Evolutionary conservation across 2,888 invertebrate species (phyloP).

Genomic region (Chrysomela aeneicollis): DNA sequence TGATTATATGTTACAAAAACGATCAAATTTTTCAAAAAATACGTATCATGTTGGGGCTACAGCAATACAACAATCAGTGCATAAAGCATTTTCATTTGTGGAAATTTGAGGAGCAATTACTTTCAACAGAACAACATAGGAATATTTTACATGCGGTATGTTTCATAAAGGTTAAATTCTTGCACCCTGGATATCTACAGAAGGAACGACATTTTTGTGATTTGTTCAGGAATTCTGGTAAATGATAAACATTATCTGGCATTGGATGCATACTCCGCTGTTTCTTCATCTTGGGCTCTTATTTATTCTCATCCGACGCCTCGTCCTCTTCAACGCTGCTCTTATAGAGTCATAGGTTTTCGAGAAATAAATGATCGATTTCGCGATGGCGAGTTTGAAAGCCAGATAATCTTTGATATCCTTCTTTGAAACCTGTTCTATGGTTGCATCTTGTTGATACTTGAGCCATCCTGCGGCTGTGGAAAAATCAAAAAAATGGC

Average conservation of each 20-base stretch:
- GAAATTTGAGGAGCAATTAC: constrained; percentile 16
- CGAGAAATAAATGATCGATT: neutral
- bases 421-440: neutral
- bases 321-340: neutral
- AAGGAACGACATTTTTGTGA: constrained; percentile 11
- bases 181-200: constrained; percentile 9
- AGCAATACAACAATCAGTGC: constrained; percentile 1
- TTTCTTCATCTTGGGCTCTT: constrained; percentile 6
- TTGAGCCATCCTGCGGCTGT: constrained; percentile 12
- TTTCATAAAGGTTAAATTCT: constrained; percentile 17
- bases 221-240: constrained; percentile 9
- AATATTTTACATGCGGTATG: constrained; percentile 13
- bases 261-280: neutral
- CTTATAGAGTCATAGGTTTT: no score
- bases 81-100: neutral
- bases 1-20: neutral
- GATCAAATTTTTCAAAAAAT: neutral
- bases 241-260: neutral
- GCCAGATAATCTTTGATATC: constrained; percentile 9
- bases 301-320: neutral
- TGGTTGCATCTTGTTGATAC: constrained; percentile 6
- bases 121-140: constrained; percentile 6
- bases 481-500: constrained; percentile 10
- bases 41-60: neutral
- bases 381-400: constrained; percentile 17